Evolutionary conservation across 2,113 vertebrate genomes (phyloP).

Genomic region (Psophia crepitans): DNA sequence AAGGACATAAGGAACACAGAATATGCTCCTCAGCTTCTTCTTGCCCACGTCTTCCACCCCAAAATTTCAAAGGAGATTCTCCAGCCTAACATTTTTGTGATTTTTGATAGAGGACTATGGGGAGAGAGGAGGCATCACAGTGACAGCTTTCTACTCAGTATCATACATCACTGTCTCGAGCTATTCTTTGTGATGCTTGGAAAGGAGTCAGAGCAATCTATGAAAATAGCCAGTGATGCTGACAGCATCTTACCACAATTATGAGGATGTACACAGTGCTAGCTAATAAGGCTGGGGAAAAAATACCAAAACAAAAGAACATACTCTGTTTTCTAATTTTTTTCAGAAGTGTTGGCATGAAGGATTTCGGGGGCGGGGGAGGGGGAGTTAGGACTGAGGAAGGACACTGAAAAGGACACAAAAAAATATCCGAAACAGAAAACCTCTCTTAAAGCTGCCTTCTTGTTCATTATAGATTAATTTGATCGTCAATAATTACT

Average conservation of each 20-base stretch:
- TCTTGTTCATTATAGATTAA: conserved; percentile 37
- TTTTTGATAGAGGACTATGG: neutral
- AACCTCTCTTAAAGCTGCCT: neutral
- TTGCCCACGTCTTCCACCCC: neutral
- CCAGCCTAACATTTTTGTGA: neutral
- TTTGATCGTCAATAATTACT: conserved; percentile 15
- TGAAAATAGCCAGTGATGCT: conserved; percentile 20
- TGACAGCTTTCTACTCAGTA: neutral
- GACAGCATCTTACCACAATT: conserved; percentile 53
- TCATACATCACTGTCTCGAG: conserved; percentile 24
- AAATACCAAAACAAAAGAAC: neutral
- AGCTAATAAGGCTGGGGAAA: neutral
- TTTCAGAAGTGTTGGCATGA: neutral
- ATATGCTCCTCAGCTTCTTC: neutral
- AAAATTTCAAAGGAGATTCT: neutral
- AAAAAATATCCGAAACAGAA: neutral
- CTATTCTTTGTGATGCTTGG: conserved; percentile 58
- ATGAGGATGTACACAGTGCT: conserved; percentile 11
- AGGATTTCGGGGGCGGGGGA: neutral
- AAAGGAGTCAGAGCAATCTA: conserved; percentile 43
- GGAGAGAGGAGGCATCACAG: neutral
- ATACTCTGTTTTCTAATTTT: neutral
- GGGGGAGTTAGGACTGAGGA: neutral
- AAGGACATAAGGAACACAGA: neutral
- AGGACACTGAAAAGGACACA: neutral